Evolutionary conservation across 1,140 invertebrate genomes (phyloP), one percentile per base, ranked within the genome.

Genomic region (Ylistrum balloti): DNA sequence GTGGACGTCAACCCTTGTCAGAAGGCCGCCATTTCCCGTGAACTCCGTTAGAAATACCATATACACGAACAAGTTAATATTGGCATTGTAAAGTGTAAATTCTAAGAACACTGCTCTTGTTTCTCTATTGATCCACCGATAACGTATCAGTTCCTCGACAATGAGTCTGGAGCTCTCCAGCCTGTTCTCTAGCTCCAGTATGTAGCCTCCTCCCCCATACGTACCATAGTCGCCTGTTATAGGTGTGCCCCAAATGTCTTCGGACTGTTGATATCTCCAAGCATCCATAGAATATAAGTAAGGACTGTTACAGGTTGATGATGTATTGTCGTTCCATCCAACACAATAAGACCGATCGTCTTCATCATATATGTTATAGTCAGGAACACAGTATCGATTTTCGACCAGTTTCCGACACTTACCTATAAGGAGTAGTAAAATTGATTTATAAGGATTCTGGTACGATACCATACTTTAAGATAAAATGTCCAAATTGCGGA

Each of bases 41-140:
- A 97, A 97, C 92, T 97, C 97, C 0, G 93, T 91, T 10, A 91
- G 41, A 15, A 94, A 87, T 28, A 87, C 88, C 15, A 90, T 33
- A 32, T 89, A 92, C 13, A 90, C 85, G 86, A 94, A 93, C 33
- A 93, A 56, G 86, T 94, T 93, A 0, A 86, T 90, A 86, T 94
- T 93, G 11, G 96, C 96, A 92, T 97, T 97, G 92, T 97, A 97
- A 0, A 96, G 93, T 32, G 96, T 96, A 92, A 97, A 96, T 88
- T 97, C 96, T 2, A 96, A 93, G 89, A 97, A 95, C 13, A 97
- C 93, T 10, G 96, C 96, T 91, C 96, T 91, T 7, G 96, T 97
- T 32, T 93, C 90, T 33, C 93, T 89, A 89, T 97, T 96, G 17
- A 96, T 95, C 97, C 97, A 97, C 9, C 85, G 91, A 45, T 94